These are phyloP conservation scores for Pollenia labialis DNA, from an alignment of 2,888 invertebrate genomes.

Conservation along the genomic window DNA sequence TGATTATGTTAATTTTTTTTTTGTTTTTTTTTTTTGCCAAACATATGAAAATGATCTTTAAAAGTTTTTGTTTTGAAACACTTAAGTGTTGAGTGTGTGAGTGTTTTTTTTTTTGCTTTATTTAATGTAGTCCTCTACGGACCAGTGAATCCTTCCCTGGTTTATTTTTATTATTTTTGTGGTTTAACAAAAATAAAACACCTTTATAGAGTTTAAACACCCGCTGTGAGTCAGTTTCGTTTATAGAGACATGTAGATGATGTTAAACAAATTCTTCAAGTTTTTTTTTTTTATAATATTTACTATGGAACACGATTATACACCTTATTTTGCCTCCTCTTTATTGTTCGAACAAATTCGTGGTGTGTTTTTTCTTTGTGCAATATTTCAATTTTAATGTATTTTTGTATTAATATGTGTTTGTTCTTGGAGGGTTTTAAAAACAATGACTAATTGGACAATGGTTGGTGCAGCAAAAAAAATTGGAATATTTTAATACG, in stretches of 20 bases:
- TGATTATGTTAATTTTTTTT: slow-evolving; percentile 69
- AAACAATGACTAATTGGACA: slow-evolving; percentile 61
- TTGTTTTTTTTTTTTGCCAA: background rate
- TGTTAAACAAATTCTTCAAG: slow-evolving; percentile 38
- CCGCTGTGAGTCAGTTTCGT: slow-evolving; percentile 63
- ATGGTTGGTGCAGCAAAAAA: background rate
- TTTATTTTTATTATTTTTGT: slow-evolving; percentile 30
- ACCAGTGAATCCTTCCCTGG: slow-evolving; percentile 48
- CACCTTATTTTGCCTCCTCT: slow-evolving; percentile 34
- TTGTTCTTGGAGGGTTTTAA: slow-evolving; percentile 9
- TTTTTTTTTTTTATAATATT: background rate
- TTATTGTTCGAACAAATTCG: slow-evolving; percentile 21
- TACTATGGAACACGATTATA: slow-evolving; percentile 19
- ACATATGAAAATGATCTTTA: slow-evolving; percentile 29
- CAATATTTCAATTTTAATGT: slow-evolving; percentile 27
- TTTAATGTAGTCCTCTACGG: slow-evolving; percentile 47
- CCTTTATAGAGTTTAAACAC: slow-evolving; percentile 59
- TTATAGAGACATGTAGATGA: slow-evolving; percentile 47
- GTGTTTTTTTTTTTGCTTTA: background rate
- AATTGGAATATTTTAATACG: slow-evolving; percentile 37
- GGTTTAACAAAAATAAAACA: slow-evolving; percentile 59
- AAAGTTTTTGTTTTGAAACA: slow-evolving; percentile 8
- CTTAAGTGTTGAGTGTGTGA: slow-evolving; percentile 38
- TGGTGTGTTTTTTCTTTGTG: slow-evolving; percentile 15
- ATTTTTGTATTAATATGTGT: slow-evolving; percentile 3